Conservation (phyloP, 2,113 vertebrate species). For the Nannospalax galili region DNA sequence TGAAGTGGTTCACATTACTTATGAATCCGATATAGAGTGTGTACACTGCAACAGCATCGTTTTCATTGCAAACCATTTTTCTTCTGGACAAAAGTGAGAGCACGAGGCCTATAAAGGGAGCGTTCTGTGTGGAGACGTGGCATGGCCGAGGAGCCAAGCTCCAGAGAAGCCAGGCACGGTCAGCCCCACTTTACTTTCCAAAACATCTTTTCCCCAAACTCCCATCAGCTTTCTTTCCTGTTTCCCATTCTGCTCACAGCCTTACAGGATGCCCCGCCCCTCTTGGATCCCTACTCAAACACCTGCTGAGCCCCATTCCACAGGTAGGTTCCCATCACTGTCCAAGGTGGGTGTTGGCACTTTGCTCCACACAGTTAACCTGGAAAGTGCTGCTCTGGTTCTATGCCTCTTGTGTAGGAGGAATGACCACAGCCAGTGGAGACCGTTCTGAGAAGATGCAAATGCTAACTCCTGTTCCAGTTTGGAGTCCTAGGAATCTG, state of each 20-base stretch:
- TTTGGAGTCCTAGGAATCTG: too few relatives aligned
- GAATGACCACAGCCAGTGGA: not conserved
- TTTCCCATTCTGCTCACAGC: not conserved
- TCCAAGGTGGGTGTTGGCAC: accelerated
- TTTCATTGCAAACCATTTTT: not conserved
- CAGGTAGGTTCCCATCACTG: not conserved
- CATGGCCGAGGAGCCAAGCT: accelerated
- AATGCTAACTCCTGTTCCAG: not conserved
- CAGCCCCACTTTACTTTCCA: not conserved
- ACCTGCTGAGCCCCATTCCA: accelerated
- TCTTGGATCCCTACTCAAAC: accelerated
- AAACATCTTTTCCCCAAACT: not conserved
- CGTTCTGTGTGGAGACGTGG: accelerated
- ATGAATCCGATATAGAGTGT: not conserved
- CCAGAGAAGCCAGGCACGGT: accelerated
- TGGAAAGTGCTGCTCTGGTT: accelerated
- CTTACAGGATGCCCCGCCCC: accelerated
- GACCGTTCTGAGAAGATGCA: not conserved
- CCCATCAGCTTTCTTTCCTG: not conserved
- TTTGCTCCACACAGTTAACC: accelerated
- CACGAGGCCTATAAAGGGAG: not conserved
- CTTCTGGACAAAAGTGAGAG: not conserved
- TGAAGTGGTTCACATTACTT: conserved; percentile 3
- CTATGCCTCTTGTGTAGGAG: not conserved
- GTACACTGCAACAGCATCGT: not conserved